These are phyloP conservation scores for Sarcophilus harrisii DNA, from an alignment of 2,797 vertebrate genomes.

Conservation along the genomic window DNA sequence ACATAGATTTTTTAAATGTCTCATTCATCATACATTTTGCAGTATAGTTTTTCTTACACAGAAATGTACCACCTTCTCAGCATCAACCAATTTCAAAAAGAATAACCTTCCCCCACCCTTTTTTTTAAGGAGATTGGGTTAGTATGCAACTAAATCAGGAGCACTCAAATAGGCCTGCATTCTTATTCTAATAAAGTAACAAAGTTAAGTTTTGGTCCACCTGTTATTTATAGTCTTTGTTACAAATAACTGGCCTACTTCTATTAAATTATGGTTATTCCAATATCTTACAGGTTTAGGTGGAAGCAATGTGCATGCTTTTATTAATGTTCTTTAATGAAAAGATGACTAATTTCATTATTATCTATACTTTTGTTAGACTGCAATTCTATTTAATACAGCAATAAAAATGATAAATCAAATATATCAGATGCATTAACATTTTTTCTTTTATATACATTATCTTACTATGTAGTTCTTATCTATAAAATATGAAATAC, in stretches of 20 bases:
- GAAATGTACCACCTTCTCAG: not conserved
- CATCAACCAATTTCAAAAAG: not conserved
- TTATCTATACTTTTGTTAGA: slow-evolving; percentile 52
- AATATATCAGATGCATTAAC: slow-evolving; percentile 56
- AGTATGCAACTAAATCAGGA: not conserved
- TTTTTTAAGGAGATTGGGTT: not conserved
- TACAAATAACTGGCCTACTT: not conserved
- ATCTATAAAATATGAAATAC: slow-evolving; percentile 45
- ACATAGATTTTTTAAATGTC: not conserved
- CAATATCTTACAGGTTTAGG: not conserved
- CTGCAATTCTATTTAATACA: slow-evolving; percentile 64
- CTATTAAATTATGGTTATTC: not conserved
- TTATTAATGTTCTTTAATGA: slow-evolving; percentile 69
- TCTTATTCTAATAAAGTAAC: not conserved
- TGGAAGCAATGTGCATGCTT: slow-evolving; percentile 51
- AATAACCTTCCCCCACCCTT: rapidly evolving
- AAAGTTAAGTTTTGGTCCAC: not conserved
- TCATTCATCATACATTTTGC: not conserved
- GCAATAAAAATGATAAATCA: slow-evolving; percentile 70
- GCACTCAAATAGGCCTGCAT: not conserved
- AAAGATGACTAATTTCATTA: slow-evolving; percentile 65
- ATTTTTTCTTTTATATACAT: slow-evolving; percentile 34
- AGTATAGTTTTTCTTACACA: not conserved
- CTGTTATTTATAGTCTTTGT: not conserved
- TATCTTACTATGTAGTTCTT: slow-evolving; percentile 18